A percentile compares a stretch with the other conserved stretches of the same genome.
These are phyloP conservation scores for Pogonognathellus flavescens DNA, from an alignment of 1,140 invertebrate genomes.

Conservation along the genomic window DNA sequence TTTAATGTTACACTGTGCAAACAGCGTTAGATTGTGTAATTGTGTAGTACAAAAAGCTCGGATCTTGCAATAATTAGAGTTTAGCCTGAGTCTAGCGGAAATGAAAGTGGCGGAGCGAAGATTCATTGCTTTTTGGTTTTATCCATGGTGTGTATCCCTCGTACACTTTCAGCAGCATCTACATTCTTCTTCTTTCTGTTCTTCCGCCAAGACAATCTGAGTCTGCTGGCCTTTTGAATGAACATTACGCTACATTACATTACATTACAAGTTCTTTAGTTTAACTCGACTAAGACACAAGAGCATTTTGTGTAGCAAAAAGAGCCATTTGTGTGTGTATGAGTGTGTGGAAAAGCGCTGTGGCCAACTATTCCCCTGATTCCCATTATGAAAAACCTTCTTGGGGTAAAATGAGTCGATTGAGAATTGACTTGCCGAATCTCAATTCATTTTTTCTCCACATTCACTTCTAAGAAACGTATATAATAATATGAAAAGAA, in stretches of 20 bases:
- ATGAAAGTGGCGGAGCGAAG: constrained; percentile 16
- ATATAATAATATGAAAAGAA: too few species aligned
- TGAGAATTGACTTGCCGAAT: constrained; percentile 63
- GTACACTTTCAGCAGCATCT: too few species aligned
- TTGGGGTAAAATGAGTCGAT: constrained; percentile 67
- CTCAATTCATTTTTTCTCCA: constrained; percentile 50
- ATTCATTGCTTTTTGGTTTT: constrained; percentile 67
- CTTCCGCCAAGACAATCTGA: constrained; percentile 16
- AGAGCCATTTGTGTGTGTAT: constrained; percentile 45
- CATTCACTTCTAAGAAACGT: not conserved
- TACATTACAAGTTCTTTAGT: constrained; percentile 42
- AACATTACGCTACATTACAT: constrained; percentile 43
- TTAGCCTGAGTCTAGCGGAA: constrained; percentile 28
- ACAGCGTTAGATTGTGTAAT: not conserved
- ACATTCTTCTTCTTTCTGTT: too few species aligned
- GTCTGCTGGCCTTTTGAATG: not conserved
- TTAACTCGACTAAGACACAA: constrained; percentile 40
- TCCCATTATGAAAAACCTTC: constrained; percentile 67
- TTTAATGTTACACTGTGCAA: too few species aligned
- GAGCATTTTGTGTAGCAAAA: constrained; percentile 29
- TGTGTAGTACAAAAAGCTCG: constrained; percentile 13
- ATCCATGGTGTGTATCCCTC: constrained; percentile 56
- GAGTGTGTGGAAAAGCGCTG: constrained; percentile 50
- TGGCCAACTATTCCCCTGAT: constrained; percentile 67
- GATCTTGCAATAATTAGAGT: constrained; percentile 42